phyloP scores from a whole-genome alignment of 2,888 invertebrate genomes.

The Yponomeuta malinellus region DNA sequence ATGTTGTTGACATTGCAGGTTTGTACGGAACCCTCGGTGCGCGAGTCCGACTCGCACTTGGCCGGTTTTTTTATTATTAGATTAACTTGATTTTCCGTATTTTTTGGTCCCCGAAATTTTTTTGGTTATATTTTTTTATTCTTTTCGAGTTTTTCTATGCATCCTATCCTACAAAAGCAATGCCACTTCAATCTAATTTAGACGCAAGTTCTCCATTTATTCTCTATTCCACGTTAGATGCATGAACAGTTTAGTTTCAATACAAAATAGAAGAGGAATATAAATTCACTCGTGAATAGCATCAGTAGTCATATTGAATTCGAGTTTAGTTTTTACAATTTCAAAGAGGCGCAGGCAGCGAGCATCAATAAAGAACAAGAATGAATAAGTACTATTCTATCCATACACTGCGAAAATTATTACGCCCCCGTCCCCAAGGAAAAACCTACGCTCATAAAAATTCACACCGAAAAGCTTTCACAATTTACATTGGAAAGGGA shows the following conservation, averaged over 20 bases:
- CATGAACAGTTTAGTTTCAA: background rate
- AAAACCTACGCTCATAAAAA: background rate
- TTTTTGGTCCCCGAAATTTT: no score
- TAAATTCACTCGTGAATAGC: background rate
- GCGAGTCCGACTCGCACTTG: no score
- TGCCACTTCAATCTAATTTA: no score
- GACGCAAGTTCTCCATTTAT: no score
- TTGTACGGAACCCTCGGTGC: no score
- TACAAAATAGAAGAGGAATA: background rate
- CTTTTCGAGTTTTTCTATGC: no score
- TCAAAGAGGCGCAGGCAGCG: background rate
- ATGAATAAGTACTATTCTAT: background rate
- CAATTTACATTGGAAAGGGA: background rate
- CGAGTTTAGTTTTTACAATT: background rate
- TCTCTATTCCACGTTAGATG: background rate
- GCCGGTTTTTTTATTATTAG: no score
- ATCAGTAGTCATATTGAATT: background rate
- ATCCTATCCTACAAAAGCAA: no score
- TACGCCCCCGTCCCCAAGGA: background rate
- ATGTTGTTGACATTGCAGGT: no score
- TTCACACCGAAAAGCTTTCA: background rate
- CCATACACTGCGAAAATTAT: background rate
- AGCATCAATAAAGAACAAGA: background rate
- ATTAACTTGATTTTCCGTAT: no score
- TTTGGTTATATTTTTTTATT: no score